Evolutionary conservation across 1,140 invertebrate genomes (phyloP).

Genomic region (Manduca sexta): DNA sequence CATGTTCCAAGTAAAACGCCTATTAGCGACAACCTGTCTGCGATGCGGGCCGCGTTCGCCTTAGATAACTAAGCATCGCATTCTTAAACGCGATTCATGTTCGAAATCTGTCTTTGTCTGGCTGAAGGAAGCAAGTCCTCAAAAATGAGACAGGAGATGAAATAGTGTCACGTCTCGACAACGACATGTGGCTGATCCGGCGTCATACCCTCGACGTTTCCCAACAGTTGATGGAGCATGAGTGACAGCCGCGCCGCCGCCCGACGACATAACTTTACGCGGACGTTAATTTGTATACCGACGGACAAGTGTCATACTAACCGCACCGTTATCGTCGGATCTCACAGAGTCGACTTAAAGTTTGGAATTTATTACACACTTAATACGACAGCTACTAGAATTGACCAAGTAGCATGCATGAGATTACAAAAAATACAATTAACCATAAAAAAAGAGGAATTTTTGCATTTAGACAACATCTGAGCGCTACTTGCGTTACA

Average conservation of each 20-base stretch:
- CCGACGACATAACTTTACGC: constrained; percentile 59
- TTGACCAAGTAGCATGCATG: constrained; percentile 29
- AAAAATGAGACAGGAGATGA: constrained; percentile 56
- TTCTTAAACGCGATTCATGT: constrained; percentile 40
- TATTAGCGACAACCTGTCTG: constrained; percentile 64
- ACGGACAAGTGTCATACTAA: constrained; percentile 44
- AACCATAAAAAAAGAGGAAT: constrained; percentile 21
- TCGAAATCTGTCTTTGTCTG: constrained; percentile 55
- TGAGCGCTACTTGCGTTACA: neutral
- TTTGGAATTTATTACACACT: constrained; percentile 54
- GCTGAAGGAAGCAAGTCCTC: constrained; percentile 34
- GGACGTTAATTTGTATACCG: constrained; percentile 60
- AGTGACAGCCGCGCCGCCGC: constrained; percentile 54
- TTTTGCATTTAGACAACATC: constrained; percentile 29
- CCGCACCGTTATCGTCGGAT: constrained; percentile 48
- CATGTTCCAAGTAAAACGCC: constrained; percentile 59
- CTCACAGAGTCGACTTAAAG: constrained; percentile 48
- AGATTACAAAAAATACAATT: constrained; percentile 29
- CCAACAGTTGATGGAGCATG: constrained; percentile 72
- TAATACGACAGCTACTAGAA: constrained; percentile 60
- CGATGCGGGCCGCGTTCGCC: constrained; percentile 41
- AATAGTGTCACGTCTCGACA: constrained; percentile 53
- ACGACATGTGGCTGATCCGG: constrained; percentile 68
- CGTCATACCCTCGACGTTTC: constrained; percentile 64
- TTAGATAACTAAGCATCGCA: constrained; percentile 47